These are phyloP conservation scores for Tautogolabrus adspersus DNA, from an alignment of 2,113 vertebrate species.

Conservation along the genomic window DNA sequence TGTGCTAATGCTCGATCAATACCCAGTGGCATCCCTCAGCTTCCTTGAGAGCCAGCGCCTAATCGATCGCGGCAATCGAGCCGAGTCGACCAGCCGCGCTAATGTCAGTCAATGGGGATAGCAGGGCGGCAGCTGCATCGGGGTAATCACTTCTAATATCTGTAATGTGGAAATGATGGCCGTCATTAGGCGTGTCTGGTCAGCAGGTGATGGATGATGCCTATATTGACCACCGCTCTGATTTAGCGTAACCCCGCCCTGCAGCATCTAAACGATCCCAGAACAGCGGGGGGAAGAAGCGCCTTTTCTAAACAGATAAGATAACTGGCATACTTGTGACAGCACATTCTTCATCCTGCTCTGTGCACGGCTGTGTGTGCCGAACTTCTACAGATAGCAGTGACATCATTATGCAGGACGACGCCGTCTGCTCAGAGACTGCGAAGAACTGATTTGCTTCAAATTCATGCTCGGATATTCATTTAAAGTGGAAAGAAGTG, in stretches of 20 bases:
- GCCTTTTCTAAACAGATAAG: slow-evolving; percentile 17
- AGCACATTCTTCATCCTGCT: slow-evolving; percentile 50
- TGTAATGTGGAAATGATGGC: slow-evolving; percentile 39
- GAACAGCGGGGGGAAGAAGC: neutral
- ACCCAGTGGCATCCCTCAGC: slow-evolving; percentile 25
- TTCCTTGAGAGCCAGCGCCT: slow-evolving; percentile 15
- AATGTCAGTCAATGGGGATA: slow-evolving; percentile 38
- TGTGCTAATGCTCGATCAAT: slow-evolving; percentile 67
- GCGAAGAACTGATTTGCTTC: slow-evolving; percentile 37
- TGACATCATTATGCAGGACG: slow-evolving; percentile 50
- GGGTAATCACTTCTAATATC: slow-evolving; percentile 41
- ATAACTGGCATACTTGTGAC: slow-evolving; percentile 24
- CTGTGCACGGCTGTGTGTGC: slow-evolving; percentile 10
- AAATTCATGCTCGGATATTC: slow-evolving; percentile 41
- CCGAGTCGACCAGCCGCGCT: slow-evolving; percentile 22
- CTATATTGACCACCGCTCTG: slow-evolving; percentile 2
- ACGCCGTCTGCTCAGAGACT: slow-evolving; percentile 13
- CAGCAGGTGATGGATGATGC: slow-evolving; percentile 23
- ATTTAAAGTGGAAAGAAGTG: slow-evolving; percentile 35
- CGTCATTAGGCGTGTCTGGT: slow-evolving; percentile 6
- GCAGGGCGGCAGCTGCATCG: slow-evolving; percentile 5
- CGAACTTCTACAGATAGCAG: slow-evolving; percentile 32
- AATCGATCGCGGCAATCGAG: slow-evolving; percentile 45
- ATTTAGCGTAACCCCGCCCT: neutral
- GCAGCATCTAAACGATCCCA: slow-evolving; percentile 12